These are phyloP conservation scores for Piaya cayana DNA, from an alignment of 2,113 vertebrate species.

Conservation along the genomic window DNA sequence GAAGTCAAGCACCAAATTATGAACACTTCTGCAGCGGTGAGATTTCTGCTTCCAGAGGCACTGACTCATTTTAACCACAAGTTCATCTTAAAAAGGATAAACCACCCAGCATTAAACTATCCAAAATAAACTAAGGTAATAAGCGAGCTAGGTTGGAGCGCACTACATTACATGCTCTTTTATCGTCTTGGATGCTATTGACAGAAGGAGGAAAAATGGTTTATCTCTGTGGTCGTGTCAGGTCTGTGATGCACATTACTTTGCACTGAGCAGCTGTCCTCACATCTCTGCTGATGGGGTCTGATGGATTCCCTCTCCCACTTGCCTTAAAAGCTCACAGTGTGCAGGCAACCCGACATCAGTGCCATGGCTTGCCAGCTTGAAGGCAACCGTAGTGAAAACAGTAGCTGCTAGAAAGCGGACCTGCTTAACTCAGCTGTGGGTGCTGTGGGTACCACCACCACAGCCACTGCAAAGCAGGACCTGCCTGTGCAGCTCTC, in stretches of 20 bases:
- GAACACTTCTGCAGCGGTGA: not conserved
- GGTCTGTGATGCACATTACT: not conserved
- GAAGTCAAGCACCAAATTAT: not conserved
- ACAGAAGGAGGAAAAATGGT: not conserved
- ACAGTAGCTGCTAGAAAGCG: not conserved
- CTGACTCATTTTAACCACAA: too few relatives aligned
- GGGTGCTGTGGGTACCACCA: not conserved
- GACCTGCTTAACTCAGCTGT: not conserved
- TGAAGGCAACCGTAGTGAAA: not conserved
- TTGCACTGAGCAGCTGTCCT: not conserved
- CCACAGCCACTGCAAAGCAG: not conserved
- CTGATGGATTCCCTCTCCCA: rapidly evolving
- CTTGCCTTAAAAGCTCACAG: not conserved
- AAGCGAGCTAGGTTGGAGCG: not conserved
- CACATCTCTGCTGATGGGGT: not conserved
- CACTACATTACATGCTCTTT: rapidly evolving
- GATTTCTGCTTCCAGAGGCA: not conserved
- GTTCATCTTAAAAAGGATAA: not conserved
- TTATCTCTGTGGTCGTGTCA: not conserved
- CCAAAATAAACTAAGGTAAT: not conserved
- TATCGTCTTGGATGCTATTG: not conserved
- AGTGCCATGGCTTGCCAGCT: not conserved
- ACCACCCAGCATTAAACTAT: not conserved
- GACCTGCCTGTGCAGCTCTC: not conserved
- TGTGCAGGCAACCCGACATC: not conserved